A percentile compares a stretch with the other conserved stretches of the same genome.
phyloP scores from a whole-genome alignment of 2,113 vertebrate genomes.

The Mesoclemmys tuberculata region DNA sequence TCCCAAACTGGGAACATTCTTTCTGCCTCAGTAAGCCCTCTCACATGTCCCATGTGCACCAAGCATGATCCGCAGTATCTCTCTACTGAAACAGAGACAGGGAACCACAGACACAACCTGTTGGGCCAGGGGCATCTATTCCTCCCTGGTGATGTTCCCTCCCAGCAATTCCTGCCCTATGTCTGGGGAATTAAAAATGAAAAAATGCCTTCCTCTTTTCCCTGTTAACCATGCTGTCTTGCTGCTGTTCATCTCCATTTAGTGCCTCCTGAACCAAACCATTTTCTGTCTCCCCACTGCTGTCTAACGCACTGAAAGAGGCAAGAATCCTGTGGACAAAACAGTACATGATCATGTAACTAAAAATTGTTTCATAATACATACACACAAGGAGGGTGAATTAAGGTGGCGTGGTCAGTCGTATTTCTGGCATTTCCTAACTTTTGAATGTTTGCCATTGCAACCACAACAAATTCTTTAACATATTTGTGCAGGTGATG shows the following conservation, averaged over 20 bases:
- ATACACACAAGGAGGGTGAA: no score
- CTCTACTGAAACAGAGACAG: no score
- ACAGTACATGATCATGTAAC: no score
- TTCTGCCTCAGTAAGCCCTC: background rate
- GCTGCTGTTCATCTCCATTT: background rate
- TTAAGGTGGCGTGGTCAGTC: no score
- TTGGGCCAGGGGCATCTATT: background rate
- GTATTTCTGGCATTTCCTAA: background rate
- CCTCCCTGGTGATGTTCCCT: background rate
- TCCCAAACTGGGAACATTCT: background rate
- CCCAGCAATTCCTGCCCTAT: background rate
- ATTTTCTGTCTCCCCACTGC: no score
- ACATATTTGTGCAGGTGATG: no score
- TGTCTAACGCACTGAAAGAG: no score
- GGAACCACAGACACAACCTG: background rate
- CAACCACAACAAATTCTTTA: no score
- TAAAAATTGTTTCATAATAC: no score
- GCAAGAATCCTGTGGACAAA: no score
- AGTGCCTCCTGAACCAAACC: no score
- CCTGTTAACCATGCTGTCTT: background rate
- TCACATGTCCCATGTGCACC: background rate
- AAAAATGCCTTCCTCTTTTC: background rate
- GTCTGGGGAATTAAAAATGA: background rate
- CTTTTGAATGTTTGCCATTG: no score
- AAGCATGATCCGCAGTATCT: background rate